Evolutionary conservation across 2,888 invertebrate species (phyloP).

Genomic region (Omphaloscelis lunosa): DNA sequence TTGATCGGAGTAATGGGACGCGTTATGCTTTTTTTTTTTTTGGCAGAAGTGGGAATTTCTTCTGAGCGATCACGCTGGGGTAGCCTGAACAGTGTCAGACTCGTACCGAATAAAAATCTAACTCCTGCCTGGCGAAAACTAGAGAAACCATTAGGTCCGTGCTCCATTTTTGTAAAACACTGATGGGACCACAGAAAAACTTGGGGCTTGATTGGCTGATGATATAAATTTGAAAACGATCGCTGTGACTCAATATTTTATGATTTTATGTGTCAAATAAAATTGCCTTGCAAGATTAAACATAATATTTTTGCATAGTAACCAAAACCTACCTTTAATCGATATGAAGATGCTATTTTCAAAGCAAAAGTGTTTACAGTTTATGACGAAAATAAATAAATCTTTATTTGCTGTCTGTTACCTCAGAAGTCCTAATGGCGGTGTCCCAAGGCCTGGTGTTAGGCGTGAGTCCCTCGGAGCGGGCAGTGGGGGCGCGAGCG

Average conservation of each 20-base stretch:
- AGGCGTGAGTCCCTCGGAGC: conserved; percentile 82
- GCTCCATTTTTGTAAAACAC: neutral
- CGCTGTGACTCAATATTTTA: neutral
- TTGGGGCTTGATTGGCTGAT: neutral
- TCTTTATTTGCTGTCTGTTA: conserved; percentile 10
- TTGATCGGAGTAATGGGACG: too few species aligned
- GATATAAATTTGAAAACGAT: neutral
- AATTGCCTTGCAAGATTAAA: conserved; percentile 11
- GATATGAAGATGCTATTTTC: neutral
- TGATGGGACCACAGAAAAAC: neutral
- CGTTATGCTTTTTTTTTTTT: conserved; percentile 4
- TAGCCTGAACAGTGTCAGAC: neutral
- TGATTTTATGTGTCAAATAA: conserved; percentile 16
- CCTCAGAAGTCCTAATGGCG: conserved; percentile 93
- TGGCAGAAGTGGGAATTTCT: neutral
- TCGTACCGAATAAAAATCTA: neutral
- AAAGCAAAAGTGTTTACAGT: neutral
- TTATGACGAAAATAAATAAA: neutral
- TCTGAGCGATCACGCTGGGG: neutral
- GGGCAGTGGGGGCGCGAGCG: conserved; percentile 90
- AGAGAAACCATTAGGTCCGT: neutral
- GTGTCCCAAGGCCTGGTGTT: conserved; percentile 93
- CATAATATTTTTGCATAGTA: neutral
- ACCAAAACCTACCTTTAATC: neutral
- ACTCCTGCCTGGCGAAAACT: neutral